Percentiles rank a stretch among this genome's conserved stretches.
Evolutionary conservation across 2,113 vertebrate genomes (phyloP).

Genomic region (Martes martes): DNA sequence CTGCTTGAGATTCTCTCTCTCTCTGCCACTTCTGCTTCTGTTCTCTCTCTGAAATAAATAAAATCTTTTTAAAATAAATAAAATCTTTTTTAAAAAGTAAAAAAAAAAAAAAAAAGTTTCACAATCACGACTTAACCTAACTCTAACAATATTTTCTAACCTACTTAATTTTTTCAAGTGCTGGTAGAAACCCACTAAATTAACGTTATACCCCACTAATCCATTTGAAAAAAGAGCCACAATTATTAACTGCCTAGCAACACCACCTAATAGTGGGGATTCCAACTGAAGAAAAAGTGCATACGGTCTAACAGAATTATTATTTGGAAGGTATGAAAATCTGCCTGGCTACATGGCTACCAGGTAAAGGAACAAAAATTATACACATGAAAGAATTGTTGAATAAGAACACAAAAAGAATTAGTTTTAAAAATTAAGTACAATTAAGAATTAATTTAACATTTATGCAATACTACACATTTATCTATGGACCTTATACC

Average conservation of each 20-base stretch:
- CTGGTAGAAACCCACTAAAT: background rate
- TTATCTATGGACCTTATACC: background rate
- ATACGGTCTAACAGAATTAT: background rate
- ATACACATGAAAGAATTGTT: background rate
- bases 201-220: background rate
- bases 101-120: background rate
- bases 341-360: background rate
- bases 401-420: background rate
- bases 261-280: background rate
- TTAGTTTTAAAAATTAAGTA: background rate
- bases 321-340: background rate
- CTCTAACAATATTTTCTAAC: background rate
- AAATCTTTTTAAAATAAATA: background rate
- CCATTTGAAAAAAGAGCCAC: background rate
- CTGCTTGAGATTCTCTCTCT: background rate
- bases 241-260: background rate
- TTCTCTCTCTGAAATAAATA: too few relatives aligned
- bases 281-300: background rate
- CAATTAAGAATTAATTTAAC: background rate
- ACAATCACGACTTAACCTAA: background rate
- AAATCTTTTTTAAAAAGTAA: background rate
- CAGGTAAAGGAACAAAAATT: background rate
- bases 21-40: background rate
- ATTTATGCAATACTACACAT: background rate
- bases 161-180: background rate